phyloP scores from a whole-genome alignment of 2,888 invertebrate genomes.

The Urechis unicinctus region DNA sequence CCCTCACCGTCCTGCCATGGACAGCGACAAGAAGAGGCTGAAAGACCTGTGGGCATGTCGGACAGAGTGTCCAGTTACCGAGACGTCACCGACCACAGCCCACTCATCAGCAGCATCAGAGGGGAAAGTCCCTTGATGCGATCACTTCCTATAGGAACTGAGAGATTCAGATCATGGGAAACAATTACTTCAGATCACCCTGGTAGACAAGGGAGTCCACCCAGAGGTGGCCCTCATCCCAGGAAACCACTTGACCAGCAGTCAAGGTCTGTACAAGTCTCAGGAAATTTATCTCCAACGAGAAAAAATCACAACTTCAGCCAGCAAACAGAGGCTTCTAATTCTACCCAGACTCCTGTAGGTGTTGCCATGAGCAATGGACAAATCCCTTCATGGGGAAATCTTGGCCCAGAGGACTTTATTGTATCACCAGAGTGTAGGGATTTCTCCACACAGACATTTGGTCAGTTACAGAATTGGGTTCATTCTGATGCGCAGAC shows the following conservation, averaged over 20 bases:
- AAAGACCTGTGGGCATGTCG: not conserved
- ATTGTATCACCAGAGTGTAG: not conserved
- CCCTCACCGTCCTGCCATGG: no score
- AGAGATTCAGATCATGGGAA: not conserved
- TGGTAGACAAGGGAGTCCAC: not conserved
- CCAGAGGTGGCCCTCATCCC: not conserved
- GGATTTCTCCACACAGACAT: constrained; percentile 19
- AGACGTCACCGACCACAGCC: not conserved
- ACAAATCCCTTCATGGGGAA: no score
- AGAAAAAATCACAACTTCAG: not conserved
- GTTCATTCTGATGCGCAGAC: constrained; percentile 1
- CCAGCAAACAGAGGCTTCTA: not conserved
- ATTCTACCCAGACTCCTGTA: no score
- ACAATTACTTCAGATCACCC: not conserved
- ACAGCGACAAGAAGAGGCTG: no score
- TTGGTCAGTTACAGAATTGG: constrained; percentile 12
- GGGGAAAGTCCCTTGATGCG: not conserved
- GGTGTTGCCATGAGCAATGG: no score
- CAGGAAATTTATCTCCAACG: no score
- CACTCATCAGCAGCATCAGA: not conserved
- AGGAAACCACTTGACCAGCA: no score
- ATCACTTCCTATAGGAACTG: not conserved
- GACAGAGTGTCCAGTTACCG: not conserved
- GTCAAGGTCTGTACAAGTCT: no score
- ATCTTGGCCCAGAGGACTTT: not conserved